Conservation (phyloP, 2,797 vertebrate genomes). For the Alfaro cultratus region DNA sequence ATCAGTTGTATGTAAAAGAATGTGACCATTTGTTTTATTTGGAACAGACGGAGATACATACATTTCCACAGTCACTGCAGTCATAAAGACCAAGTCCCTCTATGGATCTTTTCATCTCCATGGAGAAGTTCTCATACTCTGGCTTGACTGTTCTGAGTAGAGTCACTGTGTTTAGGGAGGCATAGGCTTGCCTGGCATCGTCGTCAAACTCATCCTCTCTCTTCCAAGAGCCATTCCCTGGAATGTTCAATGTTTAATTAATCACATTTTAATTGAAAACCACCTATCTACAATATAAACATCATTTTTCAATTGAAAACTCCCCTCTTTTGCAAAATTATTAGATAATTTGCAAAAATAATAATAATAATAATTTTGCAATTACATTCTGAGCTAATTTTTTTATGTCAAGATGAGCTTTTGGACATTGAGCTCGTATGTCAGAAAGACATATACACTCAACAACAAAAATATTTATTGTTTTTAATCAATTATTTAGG, state of each 20-base stretch:
- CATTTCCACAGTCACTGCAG: slow-evolving; percentile 85
- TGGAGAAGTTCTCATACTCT: slow-evolving; percentile 94
- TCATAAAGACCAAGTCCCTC: slow-evolving; percentile 73
- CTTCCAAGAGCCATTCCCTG: slow-evolving; percentile 96
- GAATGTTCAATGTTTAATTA: slow-evolving; percentile 16
- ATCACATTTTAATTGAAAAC: background rate
- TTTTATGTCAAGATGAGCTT: too few species aligned
- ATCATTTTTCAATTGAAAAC: background rate
- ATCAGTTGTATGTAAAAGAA: background rate
- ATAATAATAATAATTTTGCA: too few species aligned
- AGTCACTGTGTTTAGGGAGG: slow-evolving; percentile 91
- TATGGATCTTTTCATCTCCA: slow-evolving; percentile 90
- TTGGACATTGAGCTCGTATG: too few species aligned
- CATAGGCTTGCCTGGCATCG: slow-evolving; percentile 91
- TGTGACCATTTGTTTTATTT: background rate
- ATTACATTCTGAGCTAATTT: too few species aligned
- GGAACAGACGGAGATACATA: slow-evolving; percentile 83
- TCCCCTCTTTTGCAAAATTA: background rate
- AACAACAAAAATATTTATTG: too few species aligned
- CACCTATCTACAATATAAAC: background rate
- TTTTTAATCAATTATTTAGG: too few species aligned
- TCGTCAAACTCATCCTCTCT: slow-evolving; percentile 91
- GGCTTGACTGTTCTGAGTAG: slow-evolving; percentile 93
- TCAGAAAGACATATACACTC: too few species aligned
- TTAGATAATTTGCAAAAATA: background rate